phyloP scores from a whole-genome alignment of 2,113 vertebrate species.

The Sorex fumeus region DNA sequence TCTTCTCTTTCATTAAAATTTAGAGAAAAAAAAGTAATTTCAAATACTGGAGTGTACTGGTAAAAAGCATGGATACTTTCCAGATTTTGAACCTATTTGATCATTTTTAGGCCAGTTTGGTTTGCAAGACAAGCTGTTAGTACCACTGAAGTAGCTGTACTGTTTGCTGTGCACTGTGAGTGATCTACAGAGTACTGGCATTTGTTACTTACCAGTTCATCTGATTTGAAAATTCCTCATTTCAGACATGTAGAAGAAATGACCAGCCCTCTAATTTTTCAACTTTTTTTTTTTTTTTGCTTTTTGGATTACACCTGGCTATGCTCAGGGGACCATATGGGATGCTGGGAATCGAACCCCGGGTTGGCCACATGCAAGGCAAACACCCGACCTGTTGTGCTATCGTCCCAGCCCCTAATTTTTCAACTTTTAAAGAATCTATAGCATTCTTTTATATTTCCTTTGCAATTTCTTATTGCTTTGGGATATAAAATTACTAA shows the following conservation, averaged over 20 bases:
- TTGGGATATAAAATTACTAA: conserved; percentile 32
- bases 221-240: conserved; percentile 50
- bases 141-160: neutral
- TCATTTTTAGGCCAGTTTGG: conserved; percentile 24
- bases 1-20: conserved; percentile 32
- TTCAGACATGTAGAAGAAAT: conserved; percentile 59
- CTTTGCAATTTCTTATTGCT: neutral
- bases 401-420: neutral
- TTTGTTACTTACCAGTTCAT: conserved; percentile 75
- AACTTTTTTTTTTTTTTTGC: neutral
- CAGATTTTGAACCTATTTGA: neutral
- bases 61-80: neutral
- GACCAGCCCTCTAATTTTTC: neutral
- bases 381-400: too few species aligned
- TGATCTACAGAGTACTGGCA: conserved; percentile 38
- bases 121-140: conserved; percentile 43
- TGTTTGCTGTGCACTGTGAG: conserved; percentile 64
- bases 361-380: too few species aligned
- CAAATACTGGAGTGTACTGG: conserved; percentile 28
- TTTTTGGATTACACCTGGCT: too few species aligned
- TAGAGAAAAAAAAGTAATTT: neutral
- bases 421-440: neutral
- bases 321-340: too few species aligned
- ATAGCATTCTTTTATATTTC: conserved; percentile 44
- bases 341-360: too few species aligned